Conservation (phyloP, 2,888 invertebrate genomes). For the Acheta domesticus region DNA sequence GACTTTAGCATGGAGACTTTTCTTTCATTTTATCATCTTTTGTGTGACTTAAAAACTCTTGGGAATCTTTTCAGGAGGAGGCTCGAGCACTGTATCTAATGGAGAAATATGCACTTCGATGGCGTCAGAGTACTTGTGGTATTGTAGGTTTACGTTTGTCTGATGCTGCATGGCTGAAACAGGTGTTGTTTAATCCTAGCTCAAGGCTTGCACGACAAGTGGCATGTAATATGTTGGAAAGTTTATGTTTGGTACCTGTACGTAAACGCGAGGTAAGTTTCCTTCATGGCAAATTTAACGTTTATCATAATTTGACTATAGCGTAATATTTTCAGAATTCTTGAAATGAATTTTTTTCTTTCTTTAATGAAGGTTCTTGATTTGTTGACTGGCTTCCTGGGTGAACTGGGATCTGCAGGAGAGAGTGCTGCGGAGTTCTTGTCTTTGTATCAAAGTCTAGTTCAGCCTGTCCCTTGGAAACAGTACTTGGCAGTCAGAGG, state of each 20-base stretch:
- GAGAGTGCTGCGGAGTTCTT: conserved; percentile 92
- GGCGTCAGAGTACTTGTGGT: conserved; percentile 55
- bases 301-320: conserved; percentile 37
- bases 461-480: conserved; percentile 86
- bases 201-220: conserved; percentile 85
- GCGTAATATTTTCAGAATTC: neutral
- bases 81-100: conserved; percentile 57
- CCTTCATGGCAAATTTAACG: conserved; percentile 35
- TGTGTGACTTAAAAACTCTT: too few species aligned
- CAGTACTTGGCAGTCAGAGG: conserved; percentile 87
- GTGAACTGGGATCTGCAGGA: conserved; percentile 80
- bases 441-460: conserved; percentile 77
- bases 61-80: conserved; percentile 41
- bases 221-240: conserved; percentile 83
- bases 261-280: conserved; percentile 63
- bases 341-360: neutral
- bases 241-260: conserved; percentile 67
- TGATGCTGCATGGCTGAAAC: conserved; percentile 80
- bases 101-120: conserved; percentile 72
- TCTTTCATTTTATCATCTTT: too few species aligned
- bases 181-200: conserved; percentile 88
- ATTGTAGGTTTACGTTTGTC: conserved; percentile 60
- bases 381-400: conserved; percentile 81
- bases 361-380: conserved; percentile 63
- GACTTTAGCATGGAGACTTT: too few species aligned